Conservation (phyloP, 2,888 invertebrate genomes). For the Andrena bicolor region DNA sequence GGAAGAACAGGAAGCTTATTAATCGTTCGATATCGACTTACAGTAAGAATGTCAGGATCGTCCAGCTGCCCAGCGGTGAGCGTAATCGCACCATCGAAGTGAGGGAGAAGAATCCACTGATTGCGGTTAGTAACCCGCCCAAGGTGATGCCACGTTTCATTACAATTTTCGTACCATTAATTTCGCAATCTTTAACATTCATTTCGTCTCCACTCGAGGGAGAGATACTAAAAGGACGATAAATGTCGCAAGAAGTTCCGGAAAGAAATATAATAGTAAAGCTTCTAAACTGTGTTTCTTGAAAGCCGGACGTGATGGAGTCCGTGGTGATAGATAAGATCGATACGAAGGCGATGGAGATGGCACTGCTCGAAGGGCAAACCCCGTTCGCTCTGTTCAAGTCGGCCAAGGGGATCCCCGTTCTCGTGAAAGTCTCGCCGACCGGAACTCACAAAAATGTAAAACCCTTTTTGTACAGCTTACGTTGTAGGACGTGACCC, state of each 20-base stretch:
- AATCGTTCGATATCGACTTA: conserved; percentile 32
- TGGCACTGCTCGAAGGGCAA: conserved; percentile 88
- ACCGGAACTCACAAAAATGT: conserved; percentile 83
- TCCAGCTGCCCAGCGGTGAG: conserved; percentile 80
- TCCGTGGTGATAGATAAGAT: conserved; percentile 90
- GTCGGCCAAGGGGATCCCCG: conserved; percentile 89
- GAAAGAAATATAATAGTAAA: neutral
- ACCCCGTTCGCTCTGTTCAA: conserved; percentile 90
- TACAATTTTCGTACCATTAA: neutral
- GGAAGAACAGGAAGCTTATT: too few relatives aligned
- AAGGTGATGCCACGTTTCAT: conserved; percentile 2
- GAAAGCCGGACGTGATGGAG: conserved; percentile 82
- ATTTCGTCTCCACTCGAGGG: too few relatives aligned
- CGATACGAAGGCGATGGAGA: conserved; percentile 90
- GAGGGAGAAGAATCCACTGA: conserved; percentile 74
- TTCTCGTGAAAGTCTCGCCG: conserved; percentile 88
- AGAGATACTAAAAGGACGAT: too few relatives aligned
- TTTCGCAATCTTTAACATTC: neutral
- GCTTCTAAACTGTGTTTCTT: conserved; percentile 38
- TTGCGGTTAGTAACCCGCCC: conserved; percentile 69
- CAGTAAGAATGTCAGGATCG: conserved; percentile 81
- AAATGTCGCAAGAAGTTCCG: neutral
- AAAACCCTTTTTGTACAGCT: conserved; percentile 58
- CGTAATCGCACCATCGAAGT: conserved; percentile 76
- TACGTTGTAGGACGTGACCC: too few relatives aligned